Evolutionary conservation across 2,888 invertebrate genomes (phyloP).

Genomic region (Sinohyriopsis cumingii): DNA sequence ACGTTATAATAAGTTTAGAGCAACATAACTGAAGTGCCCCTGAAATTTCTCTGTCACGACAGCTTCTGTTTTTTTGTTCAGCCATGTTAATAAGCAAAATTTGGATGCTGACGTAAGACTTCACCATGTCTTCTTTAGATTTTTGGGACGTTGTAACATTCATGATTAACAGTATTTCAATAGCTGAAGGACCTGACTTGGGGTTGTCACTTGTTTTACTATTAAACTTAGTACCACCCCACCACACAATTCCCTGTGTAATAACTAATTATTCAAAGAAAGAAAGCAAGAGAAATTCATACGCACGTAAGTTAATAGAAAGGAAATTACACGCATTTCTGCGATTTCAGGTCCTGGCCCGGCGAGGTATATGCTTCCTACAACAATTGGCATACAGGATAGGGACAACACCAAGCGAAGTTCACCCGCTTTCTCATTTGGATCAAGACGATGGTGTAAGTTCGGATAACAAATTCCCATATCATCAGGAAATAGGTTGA

Average conservation of each 20-base stretch:
- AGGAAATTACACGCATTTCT: not conserved
- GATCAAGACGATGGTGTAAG: constrained; percentile 50
- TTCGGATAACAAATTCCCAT: constrained; percentile 2
- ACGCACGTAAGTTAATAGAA: not conserved
- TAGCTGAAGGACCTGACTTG: not conserved
- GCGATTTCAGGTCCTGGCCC: constrained; percentile 54
- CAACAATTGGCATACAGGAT: constrained; percentile 46
- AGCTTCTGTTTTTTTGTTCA: too few relatives aligned
- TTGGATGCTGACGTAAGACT: too few relatives aligned
- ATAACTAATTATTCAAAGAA: too few relatives aligned
- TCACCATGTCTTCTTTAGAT: too few relatives aligned
- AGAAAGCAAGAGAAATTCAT: too few relatives aligned
- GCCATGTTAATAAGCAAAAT: too few relatives aligned
- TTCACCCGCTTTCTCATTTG: constrained; percentile 55
- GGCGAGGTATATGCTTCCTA: constrained; percentile 48
- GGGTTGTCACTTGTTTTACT: not conserved
- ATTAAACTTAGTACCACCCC: not conserved
- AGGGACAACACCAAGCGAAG: constrained; percentile 46
- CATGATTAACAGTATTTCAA: too few relatives aligned
- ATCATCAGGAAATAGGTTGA: not conserved
- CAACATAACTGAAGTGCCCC: too few relatives aligned
- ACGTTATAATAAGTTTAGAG: too few relatives aligned
- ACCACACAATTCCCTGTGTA: not conserved
- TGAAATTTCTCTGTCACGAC: too few relatives aligned
- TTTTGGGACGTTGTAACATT: too few relatives aligned